Base-by-base conservation (phyloP, 1,140 invertebrate genomes). In the Lepidurus couesii region DNA sequence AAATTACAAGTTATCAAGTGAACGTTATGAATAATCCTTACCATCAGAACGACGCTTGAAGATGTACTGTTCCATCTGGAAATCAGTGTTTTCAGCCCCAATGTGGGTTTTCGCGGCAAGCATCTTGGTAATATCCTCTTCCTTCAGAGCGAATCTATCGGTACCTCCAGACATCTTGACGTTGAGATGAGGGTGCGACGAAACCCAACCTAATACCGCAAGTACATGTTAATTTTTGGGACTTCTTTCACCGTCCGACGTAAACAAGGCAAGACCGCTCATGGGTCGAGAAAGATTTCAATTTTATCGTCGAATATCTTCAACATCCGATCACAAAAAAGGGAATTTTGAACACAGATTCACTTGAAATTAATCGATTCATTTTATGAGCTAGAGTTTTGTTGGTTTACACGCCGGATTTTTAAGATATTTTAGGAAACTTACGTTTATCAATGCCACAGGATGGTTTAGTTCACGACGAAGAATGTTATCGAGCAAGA, bases 121-220 rank as follows among this genome's bases (percentile, higher is more conserved):
- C 91, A 99, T 96, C 86, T 99, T 99, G 77, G 94, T 96, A 81
- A 98, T 95, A 91, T 99, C 98, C 85, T 98, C 97, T 87, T 96
- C 94, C 84, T 92, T 93, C 83, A 97, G 89, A 83, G 90, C 87
- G 81, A 97, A 87, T 80, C 92, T 89, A 82, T 95, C 92, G 84
- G 92, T 87, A 87, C 93, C 93, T 94, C 94, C 95, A 90, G 95
- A 97, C 95, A 97, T 97, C 88, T 90, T 95, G 81, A 53, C 75
- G 81, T 77, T 80, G 79, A 80, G 77, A 77, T 73, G 65, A 74
- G 44, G 45, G 34, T 53, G 75, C 74, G 34, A 77, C 73, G 47
- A 53, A 75, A 81, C 75, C 76, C 79, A 80, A 80, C 79, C 79
- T 80, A 42, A n/a, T 44, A 75, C 21, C 7, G 21, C 0, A 78